Conservation (phyloP, 2,113 vertebrate species). For the Prionailurus bengalensis region DNA sequence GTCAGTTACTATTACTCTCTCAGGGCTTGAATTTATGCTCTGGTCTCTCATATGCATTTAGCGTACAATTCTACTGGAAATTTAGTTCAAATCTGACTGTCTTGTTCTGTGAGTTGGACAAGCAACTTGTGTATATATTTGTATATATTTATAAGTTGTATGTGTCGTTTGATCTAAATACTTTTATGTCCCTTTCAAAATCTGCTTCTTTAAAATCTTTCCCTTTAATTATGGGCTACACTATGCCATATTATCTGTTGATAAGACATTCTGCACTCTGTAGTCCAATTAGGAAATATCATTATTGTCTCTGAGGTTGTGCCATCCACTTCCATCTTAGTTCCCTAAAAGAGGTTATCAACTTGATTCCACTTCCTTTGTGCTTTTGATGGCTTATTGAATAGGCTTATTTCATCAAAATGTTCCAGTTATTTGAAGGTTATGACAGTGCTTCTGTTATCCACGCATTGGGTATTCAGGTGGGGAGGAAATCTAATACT, state of each 20-base stretch:
- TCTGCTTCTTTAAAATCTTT: slow-evolving; percentile 35
- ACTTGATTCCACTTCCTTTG: slow-evolving; percentile 2
- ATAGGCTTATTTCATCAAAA: slow-evolving; percentile 12
- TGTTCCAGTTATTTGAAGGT: background rate
- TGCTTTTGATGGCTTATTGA: slow-evolving; percentile 28
- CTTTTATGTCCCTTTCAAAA: slow-evolving; percentile 44
- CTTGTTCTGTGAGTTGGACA: background rate
- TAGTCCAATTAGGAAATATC: background rate
- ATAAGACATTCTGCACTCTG: background rate
- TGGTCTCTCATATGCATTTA: slow-evolving; percentile 37
- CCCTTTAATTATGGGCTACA: background rate
- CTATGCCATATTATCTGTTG: background rate
- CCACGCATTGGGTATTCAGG: background rate
- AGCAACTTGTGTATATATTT: background rate
- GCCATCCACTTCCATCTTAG: background rate
- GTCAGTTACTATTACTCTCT: slow-evolving; percentile 54
- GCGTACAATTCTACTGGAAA: background rate
- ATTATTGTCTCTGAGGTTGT: background rate
- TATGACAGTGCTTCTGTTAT: background rate
- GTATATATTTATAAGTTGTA: background rate
- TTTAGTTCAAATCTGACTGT: slow-evolving; percentile 38
- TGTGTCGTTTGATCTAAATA: slow-evolving; percentile 49
- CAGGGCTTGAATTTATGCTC: slow-evolving; percentile 53
- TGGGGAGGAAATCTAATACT: background rate
- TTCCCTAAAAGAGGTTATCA: background rate